Conservation (phyloP, 1,140 invertebrate genomes). For the Babylonia areolata region DNA sequence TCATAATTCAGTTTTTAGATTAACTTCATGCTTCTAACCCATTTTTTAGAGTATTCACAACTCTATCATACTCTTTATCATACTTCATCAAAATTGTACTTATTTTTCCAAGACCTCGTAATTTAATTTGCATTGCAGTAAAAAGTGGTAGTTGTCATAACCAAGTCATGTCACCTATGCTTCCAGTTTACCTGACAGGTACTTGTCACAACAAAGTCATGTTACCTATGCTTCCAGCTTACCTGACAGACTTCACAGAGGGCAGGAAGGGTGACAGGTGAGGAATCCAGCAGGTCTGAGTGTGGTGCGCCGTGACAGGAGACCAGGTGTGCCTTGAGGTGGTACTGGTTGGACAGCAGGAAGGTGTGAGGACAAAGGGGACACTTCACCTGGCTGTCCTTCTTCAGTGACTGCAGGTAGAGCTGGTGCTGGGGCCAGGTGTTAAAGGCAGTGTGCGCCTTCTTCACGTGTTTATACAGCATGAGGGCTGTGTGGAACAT, state of each 20-base stretch:
- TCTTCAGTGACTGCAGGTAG: conserved; percentile 9
- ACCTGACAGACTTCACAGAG: conserved; percentile 25
- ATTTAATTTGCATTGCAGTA: too few species aligned
- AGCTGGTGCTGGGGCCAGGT: not conserved
- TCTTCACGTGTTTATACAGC: conserved; percentile 20
- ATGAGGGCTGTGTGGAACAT: conserved; percentile 4
- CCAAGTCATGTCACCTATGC: too few species aligned
- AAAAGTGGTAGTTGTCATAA: too few species aligned
- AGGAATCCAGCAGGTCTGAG: not conserved
- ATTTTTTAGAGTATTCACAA: too few species aligned
- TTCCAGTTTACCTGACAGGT: too few species aligned
- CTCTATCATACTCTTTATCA: too few species aligned
- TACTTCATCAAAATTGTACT: too few species aligned
- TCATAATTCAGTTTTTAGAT: too few species aligned
- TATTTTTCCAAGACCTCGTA: too few species aligned
- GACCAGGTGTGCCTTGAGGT: not conserved
- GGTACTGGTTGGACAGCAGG: conserved; percentile 18
- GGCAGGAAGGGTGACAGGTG: not conserved
- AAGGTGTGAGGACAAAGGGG: not conserved
- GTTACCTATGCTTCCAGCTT: too few species aligned
- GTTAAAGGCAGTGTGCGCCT: not conserved
- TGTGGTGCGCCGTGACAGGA: not conserved
- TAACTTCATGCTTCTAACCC: too few species aligned
- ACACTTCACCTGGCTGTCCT: not conserved
- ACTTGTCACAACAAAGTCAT: too few species aligned